These are phyloP conservation scores for Poecilia velifera DNA, from an alignment of 2,797 vertebrate species.

Conservation along the genomic window DNA sequence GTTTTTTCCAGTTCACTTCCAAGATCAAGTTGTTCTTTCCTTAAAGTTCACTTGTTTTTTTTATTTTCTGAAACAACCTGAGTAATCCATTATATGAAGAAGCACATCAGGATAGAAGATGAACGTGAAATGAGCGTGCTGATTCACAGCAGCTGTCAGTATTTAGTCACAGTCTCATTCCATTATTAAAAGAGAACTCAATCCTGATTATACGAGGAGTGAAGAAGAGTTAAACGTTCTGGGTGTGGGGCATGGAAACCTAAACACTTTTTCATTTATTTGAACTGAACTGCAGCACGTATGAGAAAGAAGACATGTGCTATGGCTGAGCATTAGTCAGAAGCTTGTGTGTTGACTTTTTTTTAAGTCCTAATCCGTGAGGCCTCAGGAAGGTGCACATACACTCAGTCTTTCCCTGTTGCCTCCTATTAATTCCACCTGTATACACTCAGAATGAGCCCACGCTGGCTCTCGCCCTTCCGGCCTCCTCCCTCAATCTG, in stretches of 20 bases:
- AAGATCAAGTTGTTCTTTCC: constrained; percentile 4
- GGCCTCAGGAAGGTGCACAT: constrained; percentile 66
- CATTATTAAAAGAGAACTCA: constrained; percentile 37
- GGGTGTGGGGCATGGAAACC: constrained; percentile 32
- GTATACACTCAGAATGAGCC: constrained; percentile 76
- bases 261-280: background rate
- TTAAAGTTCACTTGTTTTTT: background rate
- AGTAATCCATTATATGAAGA: constrained; percentile 36
- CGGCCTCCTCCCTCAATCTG: constrained; percentile 50
- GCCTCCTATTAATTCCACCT: constrained; percentile 79
- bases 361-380: constrained; percentile 59
- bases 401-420: constrained; percentile 69
- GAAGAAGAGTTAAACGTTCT: constrained; percentile 12
- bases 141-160: constrained; percentile 43
- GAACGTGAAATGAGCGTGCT: constrained; percentile 33
- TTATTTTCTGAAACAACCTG: constrained; percentile 5
- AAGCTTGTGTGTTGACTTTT: constrained; percentile 35
- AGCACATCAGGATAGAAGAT: constrained; percentile 18
- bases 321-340: constrained; percentile 33
- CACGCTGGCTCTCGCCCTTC: constrained; percentile 66
- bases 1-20: constrained; percentile 1
- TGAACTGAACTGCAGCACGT: constrained; percentile 8
- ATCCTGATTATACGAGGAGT: constrained; percentile 28
- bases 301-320: background rate
- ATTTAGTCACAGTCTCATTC: constrained; percentile 30